phyloP scores from a whole-genome alignment of 1,140 invertebrate species.

The Diabrotica undecimpunctata region DNA sequence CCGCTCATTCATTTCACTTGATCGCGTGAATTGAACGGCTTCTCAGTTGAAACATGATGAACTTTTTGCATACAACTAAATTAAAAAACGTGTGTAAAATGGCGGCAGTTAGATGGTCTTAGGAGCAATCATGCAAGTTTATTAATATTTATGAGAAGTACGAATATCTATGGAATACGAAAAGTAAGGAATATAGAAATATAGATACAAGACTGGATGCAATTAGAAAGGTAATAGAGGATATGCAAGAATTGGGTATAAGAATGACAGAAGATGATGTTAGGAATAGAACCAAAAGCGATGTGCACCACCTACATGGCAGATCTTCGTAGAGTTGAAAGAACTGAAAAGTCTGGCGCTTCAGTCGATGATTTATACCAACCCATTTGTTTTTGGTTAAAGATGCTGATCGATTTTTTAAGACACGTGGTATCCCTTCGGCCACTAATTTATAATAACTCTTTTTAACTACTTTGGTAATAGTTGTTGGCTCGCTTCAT shows the following conservation, averaged over 20 bases:
- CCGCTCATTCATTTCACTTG: too few relatives aligned
- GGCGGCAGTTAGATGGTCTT: background rate
- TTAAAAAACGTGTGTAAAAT: too few relatives aligned
- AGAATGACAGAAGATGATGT: slow-evolving; percentile 3
- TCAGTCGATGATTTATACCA: slow-evolving; percentile 3
- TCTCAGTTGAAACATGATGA: too few relatives aligned
- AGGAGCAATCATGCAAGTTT: slow-evolving; percentile 3
- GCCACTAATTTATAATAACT: too few relatives aligned
- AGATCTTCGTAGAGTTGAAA: slow-evolving; percentile 3
- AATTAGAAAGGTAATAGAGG: slow-evolving; percentile 5
- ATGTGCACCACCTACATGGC: slow-evolving; percentile 2
- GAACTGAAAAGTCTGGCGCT: background rate
- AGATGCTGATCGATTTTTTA: slow-evolving; percentile 5
- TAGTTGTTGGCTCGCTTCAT: too few relatives aligned
- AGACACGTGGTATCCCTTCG: too few relatives aligned
- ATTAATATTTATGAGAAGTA: too few relatives aligned
- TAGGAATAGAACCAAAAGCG: slow-evolving; percentile 5
- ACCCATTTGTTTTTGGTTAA: slow-evolving; percentile 5
- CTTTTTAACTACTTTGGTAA: too few relatives aligned
- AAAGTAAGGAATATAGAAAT: slow-evolving; percentile 4
- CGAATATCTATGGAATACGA: slow-evolving; percentile 5
- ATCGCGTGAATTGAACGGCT: too few relatives aligned
- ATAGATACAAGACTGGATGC: background rate
- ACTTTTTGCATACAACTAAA: too few relatives aligned
- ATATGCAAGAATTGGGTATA: slow-evolving; percentile 3